Evolutionary conservation across 2,888 invertebrate genomes (phyloP), one percentile per base, ranked within the genome.

Genomic region (Thymelicus acteon): DNA sequence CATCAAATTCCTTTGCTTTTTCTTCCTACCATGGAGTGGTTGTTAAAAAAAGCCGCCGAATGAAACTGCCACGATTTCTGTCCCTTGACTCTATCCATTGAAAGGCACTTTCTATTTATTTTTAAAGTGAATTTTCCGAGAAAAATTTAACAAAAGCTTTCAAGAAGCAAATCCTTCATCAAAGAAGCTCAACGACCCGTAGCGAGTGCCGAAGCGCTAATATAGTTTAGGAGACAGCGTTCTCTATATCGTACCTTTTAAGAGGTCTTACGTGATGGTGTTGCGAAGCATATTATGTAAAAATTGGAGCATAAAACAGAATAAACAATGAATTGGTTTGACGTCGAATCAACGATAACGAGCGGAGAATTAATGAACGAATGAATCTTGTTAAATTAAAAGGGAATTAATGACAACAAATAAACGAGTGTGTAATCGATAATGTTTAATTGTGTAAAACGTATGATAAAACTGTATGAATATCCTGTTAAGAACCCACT

Each of bases 131-230:
- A 85, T 80, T 83, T 79, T 81, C 74, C 65, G 76, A 83, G 84
- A 87, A 87, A 89, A 86, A 82, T 88, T 85, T 82, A 83, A 89
- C 85, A 87, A 86, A 88, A 89, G 90, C 89, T 91, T 87, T 90
- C 88, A 90, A 86, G 86, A 81, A 88, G 87, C 83, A 89, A 89
- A 90, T 90, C 86, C 84, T 88, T 90, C 90, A 88, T 91, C 89
- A 91, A 90, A 90, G 85, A 79, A 79, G 81, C 83, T 84, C 87
- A 88, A 86, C 87, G 86, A 91, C 82, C 85, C 85, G 85, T 79
- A 81, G 83, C 81, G 83, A 81, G 85, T 80, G 83, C 80, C 79
- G 83, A 82, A 83, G 85, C 82, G 83, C 85, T 90, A 88, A 90
- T 88, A 85, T 83, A 86, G 88, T 91, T 89, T 89, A 80, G 78